phyloP scores from a whole-genome alignment of 2,113 vertebrate species.

The Pionites leucogaster region DNA sequence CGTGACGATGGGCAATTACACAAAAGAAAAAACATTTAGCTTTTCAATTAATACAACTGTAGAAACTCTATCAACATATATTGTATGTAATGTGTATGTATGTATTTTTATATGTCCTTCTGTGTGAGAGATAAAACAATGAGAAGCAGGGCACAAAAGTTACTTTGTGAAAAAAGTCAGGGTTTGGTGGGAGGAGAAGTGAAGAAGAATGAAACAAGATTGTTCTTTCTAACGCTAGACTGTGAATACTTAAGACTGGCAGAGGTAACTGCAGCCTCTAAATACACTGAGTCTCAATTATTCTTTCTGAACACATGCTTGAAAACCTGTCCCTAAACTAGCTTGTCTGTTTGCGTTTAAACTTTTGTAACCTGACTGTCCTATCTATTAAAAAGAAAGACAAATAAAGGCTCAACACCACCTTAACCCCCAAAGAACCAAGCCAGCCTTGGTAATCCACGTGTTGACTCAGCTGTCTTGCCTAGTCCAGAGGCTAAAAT shows the following conservation, averaged over 20 bases:
- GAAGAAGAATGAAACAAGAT: not conserved
- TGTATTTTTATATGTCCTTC: not conserved
- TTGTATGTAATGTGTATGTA: not conserved
- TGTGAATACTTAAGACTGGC: not conserved
- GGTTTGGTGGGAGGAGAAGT: not conserved
- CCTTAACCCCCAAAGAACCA: not conserved
- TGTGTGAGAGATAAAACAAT: not conserved
- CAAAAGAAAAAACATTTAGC: not conserved
- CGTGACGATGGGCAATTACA: not conserved
- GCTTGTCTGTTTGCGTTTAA: not conserved
- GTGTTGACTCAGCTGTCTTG: not conserved
- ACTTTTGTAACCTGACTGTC: not conserved
- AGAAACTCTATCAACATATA: not conserved
- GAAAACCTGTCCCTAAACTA: not conserved
- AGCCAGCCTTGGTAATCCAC: not conserved
- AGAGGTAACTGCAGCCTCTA: not conserved
- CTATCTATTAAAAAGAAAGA: not conserved
- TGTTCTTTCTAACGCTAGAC: not conserved
- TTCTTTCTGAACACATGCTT: not conserved
- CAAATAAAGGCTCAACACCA: not conserved
- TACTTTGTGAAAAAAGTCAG: not conserved
- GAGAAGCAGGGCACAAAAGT: not conserved
- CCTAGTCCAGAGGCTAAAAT: not conserved
- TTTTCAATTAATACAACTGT: not conserved
- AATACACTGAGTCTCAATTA: not conserved